Base-by-base conservation (phyloP, 2,888 invertebrate genomes). In the Apamea epomidion region DNA sequence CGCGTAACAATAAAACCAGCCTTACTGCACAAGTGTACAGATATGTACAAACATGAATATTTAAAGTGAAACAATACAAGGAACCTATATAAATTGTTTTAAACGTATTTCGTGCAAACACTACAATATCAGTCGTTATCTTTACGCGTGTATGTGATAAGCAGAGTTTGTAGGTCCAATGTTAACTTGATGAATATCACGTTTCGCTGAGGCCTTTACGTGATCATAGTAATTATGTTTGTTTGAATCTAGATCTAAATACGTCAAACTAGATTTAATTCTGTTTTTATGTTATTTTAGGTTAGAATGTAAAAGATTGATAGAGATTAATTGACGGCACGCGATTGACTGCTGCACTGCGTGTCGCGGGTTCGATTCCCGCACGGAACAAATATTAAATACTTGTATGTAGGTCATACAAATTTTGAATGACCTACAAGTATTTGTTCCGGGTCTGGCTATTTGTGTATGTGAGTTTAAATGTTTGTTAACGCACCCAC, bases 171-270 rank as follows among this genome's bases (percentile, higher is more conserved):
- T 45, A 32, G 21, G 58, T 65, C 29, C 32, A 58, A 54, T 64
- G 73, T 8, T 73, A n/a, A 29, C 2, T 18, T 4, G 37, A 16
- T 80, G 76, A 65, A 21, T n/a, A 74, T 81, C 82, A 83, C 82
- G 82, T 83, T 70, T 45, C 0, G 54, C 32, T 42, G 48, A 69
- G 5, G 14, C 0, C 10, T 58, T 8, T 70, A 71, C 76, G 82
- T 81, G 76, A 71, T 64, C 8, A 18, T 54, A 32, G 18, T 18
- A 16, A 16, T 18, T 29, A 62, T 64, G 62, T 64, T 18, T 14
- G 32, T 69, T 25, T 74, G 5, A 8, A 18, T 54, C 37, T 72
- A 54, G 42, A 18, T 72, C 14, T n/a, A 25, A 65, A 37, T 68
- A 7, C 42, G 60, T 73, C 42, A 21, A 51, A 6, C 3, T 54